Evolutionary conservation across 2,113 vertebrate species (phyloP).

Genomic region (Zapus hudsonius): DNA sequence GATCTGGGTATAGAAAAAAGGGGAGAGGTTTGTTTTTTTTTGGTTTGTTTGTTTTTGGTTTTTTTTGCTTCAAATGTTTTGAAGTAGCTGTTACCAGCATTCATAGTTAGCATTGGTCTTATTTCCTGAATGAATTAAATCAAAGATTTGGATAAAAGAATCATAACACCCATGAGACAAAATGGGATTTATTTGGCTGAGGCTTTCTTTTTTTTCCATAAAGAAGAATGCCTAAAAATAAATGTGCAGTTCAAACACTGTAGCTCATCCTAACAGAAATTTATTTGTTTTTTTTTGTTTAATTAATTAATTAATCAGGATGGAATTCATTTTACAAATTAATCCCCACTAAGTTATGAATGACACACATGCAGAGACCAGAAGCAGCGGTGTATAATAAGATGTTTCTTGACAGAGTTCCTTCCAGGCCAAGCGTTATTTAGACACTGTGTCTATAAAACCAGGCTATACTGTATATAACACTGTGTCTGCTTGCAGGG

Average conservation of each 20-base stretch:
- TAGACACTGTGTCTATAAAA: not conserved
- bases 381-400: not conserved
- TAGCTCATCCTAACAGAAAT: conserved; percentile 34
- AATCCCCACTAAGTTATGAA: not conserved
- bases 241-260: conserved; percentile 28
- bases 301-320: too few species aligned
- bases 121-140: conserved; percentile 9
- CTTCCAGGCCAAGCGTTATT: not conserved
- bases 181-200: not conserved
- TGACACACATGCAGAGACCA: not conserved
- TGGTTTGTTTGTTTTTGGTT: too few species aligned
- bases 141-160: conserved; percentile 34
- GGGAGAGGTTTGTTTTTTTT: too few species aligned
- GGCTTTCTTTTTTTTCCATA: not conserved
- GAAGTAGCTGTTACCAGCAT: not conserved
- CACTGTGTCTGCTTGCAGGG: not conserved
- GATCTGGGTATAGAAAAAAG: not conserved
- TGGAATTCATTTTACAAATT: conserved; percentile 30
- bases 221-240: conserved; percentile 29
- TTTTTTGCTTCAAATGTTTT: conserved; percentile 20
- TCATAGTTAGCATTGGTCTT: not conserved
- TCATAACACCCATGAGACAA: conserved; percentile 7
- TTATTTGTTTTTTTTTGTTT: conserved; percentile 46
- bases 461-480: not conserved
- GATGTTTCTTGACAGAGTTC: not conserved